phyloP scores from a whole-genome alignment of 2,888 invertebrate genomes.

The Yponomeuta sedellus region DNA sequence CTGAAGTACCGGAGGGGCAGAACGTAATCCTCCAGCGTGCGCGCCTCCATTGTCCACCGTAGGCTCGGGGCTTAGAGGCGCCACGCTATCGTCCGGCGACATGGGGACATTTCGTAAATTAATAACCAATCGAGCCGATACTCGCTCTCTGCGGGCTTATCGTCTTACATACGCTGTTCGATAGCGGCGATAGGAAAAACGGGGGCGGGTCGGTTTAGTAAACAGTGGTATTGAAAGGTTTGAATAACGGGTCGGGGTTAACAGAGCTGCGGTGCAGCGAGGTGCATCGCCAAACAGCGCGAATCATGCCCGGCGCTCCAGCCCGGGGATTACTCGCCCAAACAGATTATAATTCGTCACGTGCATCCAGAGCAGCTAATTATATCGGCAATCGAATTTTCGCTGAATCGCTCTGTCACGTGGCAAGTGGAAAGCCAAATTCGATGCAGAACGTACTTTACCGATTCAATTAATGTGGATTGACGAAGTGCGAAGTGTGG shows the following conservation, averaged over 20 bases:
- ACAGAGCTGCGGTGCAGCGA: background rate
- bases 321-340: conserved; percentile 42
- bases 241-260: background rate
- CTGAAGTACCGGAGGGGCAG: conserved; percentile 43
- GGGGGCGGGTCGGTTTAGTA: background rate
- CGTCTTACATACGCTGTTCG: conserved; percentile 7
- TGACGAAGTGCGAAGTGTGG: background rate
- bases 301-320: conserved; percentile 36
- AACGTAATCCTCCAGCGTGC: conserved; percentile 54
- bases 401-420: background rate
- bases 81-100: conserved; percentile 31
- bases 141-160: conserved; percentile 15
- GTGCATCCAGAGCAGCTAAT: conserved; percentile 38
- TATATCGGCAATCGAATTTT: conserved; percentile 30
- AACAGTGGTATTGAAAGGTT: background rate
- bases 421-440: too few species aligned
- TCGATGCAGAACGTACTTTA: background rate
- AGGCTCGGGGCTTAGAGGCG: conserved; percentile 52
- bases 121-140: conserved; percentile 50
- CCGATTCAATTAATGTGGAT: background rate
- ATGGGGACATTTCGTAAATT: conserved; percentile 57
- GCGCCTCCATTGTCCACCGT: conserved; percentile 52
- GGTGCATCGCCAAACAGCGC: conserved; percentile 16
- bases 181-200: background rate
- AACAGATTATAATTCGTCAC: conserved; percentile 58